phyloP scores from a whole-genome alignment of 2,888 invertebrate species.

The Dascillus cervinus region DNA sequence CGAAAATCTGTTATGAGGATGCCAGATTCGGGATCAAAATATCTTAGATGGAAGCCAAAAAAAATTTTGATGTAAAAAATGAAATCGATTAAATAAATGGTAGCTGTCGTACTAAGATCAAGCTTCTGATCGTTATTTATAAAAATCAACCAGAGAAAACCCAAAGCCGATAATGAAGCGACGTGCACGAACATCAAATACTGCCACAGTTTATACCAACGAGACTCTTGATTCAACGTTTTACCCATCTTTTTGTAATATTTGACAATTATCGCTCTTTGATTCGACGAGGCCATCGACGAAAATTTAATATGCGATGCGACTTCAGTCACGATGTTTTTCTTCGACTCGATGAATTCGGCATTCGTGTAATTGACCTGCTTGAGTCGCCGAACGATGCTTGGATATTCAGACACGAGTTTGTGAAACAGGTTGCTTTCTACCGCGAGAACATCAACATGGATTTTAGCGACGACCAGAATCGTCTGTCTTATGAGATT shows the following conservation, averaged over 20 bases:
- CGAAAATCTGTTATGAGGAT: slow-evolving; percentile 13
- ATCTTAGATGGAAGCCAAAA: slow-evolving; percentile 19
- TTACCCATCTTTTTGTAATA: neutral
- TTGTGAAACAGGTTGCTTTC: slow-evolving; percentile 8
- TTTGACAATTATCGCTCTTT: neutral
- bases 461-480: slow-evolving; percentile 14
- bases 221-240: too few relatives aligned
- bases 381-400: slow-evolving; percentile 1
- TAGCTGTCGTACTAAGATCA: neutral
- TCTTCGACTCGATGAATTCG: slow-evolving; percentile 5
- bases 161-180: slow-evolving; percentile 8
- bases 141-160: slow-evolving; percentile 10
- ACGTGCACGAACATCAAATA: slow-evolving; percentile 17
- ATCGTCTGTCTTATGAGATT: slow-evolving; percentile 18
- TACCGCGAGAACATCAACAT: slow-evolving; percentile 15
- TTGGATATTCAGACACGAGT: neutral
- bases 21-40: slow-evolving; percentile 19
- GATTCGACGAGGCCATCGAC: neutral
- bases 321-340: neutral
- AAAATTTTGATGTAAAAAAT: slow-evolving; percentile 18
- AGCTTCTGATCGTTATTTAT: neutral
- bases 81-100: slow-evolving; percentile 10
- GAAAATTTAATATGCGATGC: neutral
- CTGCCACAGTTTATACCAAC: slow-evolving; percentile 13
- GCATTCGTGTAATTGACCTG: slow-evolving; percentile 1